Base-by-base conservation (phyloP, 2,888 invertebrate genomes). In the Stenoptilia bipunctidactyla region DNA sequence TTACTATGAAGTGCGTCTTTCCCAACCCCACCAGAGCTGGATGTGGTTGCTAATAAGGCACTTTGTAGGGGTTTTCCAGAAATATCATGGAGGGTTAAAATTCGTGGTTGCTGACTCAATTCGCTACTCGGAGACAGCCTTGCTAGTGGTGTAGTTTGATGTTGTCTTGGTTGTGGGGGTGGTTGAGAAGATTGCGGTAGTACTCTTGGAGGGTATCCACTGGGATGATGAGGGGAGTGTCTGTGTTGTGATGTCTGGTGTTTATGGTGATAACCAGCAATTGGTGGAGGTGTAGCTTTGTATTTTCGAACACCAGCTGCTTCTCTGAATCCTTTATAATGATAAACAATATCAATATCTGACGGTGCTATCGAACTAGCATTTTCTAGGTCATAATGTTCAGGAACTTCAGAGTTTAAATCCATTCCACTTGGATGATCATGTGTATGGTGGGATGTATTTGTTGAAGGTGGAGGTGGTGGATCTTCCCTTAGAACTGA, bases 341-440 rank as follows among this genome's bases (percentile, higher is more conserved):
- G 97, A 58, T 96, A 96, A 9, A 96, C 95, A 47, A 98, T 94
- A 63, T 98, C 97, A 49, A 97, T 97, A 64, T 98, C 98, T 1
- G 97, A 97, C 0, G 98, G 97, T 0, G 98, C 98, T 51, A 98
- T 97, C 0, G 96, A 97, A 67, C 96, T 97, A 1, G 97, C 97
- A 72, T 97, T 97, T 79, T 98, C 98, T 45, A 98, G 84, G 66
- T 98, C 97, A 63, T 98, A 98, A 66, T 96, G 96, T 65, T 97
- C 96, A 0, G 96, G 94, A 45, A 90, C 86, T 61, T 93, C 93
- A 6, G 90, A 90, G 58, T 89, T 88, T 53, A 94, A 82, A 57
- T 94, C 93, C 39, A 91, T 89, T 14, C 88, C 89, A 34, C 86
- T 86, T 15, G 89, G 89, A 54, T 92, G 92, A 44, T 93, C 92